Conservation (phyloP, 2,888 invertebrate genomes). For the Epinotia brunnichana region DNA sequence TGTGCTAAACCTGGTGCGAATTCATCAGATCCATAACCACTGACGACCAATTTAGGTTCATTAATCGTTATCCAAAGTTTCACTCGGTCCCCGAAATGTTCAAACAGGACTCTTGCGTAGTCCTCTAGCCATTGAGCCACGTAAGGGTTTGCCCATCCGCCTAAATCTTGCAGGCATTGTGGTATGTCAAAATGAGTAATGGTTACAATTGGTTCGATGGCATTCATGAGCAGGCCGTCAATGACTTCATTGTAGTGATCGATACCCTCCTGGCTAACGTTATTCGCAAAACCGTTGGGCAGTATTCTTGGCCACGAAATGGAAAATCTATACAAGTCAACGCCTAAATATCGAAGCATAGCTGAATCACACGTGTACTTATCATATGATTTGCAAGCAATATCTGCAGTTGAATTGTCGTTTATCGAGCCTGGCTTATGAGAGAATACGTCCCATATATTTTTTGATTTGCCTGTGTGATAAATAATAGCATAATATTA, state of each 20-base stretch:
- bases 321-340: slow-evolving; percentile 83
- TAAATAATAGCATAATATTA: neutral
- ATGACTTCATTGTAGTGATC: slow-evolving; percentile 86
- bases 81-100: slow-evolving; percentile 77
- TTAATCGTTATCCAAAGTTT: slow-evolving; percentile 85
- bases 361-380: slow-evolving; percentile 82
- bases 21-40: slow-evolving; percentile 73
- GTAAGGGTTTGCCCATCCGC: slow-evolving; percentile 81
- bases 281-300: slow-evolving; percentile 81
- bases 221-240: slow-evolving; percentile 81
- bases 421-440: slow-evolving; percentile 76
- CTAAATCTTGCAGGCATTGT: slow-evolving; percentile 80
- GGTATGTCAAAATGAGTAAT: slow-evolving; percentile 84
- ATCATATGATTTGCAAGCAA: slow-evolving; percentile 85
- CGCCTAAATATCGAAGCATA: slow-evolving; percentile 73
- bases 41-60: slow-evolving; percentile 77
- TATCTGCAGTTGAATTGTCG: slow-evolving; percentile 83
- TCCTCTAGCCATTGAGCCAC: slow-evolving; percentile 78
- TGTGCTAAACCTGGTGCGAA: slow-evolving; percentile 70
- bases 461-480: slow-evolving; percentile 78
- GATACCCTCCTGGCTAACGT: slow-evolving; percentile 84
- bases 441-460: slow-evolving; percentile 85
- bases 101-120: slow-evolving; percentile 75
- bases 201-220: slow-evolving; percentile 85
- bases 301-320: slow-evolving; percentile 86